phyloP scores from a whole-genome alignment of 2,888 invertebrate species.

The Cryptophagus acutangulus region DNA sequence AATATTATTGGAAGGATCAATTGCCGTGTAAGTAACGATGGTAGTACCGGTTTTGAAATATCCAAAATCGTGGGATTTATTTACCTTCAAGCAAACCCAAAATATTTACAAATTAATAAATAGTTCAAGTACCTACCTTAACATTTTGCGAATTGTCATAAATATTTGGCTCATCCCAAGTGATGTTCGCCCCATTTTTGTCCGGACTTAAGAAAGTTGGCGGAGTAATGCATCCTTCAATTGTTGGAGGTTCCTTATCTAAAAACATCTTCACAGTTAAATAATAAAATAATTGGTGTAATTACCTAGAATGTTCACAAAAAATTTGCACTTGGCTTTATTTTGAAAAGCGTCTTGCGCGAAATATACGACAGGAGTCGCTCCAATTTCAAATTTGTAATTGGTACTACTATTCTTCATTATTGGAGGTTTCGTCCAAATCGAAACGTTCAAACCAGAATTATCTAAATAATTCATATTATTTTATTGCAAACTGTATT shows the following conservation, averaged over 20 bases:
- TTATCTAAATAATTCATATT: slow-evolving; percentile 50
- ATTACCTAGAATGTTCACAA: slow-evolving; percentile 53
- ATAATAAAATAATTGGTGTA: slow-evolving; percentile 4
- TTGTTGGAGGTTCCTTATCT: slow-evolving; percentile 55
- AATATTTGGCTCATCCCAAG: slow-evolving; percentile 57
- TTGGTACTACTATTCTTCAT: slow-evolving; percentile 40
- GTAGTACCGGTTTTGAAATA: slow-evolving; percentile 55
- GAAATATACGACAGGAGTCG: slow-evolving; percentile 55
- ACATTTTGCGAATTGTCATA: slow-evolving; percentile 54
- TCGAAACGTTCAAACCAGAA: slow-evolving; percentile 51
- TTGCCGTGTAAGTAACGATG: slow-evolving; percentile 54
- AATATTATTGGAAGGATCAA: slow-evolving; percentile 55
- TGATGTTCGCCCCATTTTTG: slow-evolving; percentile 46
- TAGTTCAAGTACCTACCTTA: slow-evolving; percentile 27
- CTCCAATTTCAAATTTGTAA: slow-evolving; percentile 56
- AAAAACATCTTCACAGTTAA: slow-evolving; percentile 18
- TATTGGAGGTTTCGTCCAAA: slow-evolving; percentile 58
- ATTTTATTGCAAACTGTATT: not conserved
- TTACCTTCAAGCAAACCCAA: slow-evolving; percentile 28
- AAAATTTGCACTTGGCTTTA: slow-evolving; percentile 57
- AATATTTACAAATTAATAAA: slow-evolving; percentile 5
- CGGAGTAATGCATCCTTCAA: slow-evolving; percentile 58
- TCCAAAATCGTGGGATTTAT: slow-evolving; percentile 47
- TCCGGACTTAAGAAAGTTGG: slow-evolving; percentile 46
- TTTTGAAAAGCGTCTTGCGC: slow-evolving; percentile 60